Conservation (phyloP, 2,888 invertebrate species). For the Synergus japonicus region DNA sequence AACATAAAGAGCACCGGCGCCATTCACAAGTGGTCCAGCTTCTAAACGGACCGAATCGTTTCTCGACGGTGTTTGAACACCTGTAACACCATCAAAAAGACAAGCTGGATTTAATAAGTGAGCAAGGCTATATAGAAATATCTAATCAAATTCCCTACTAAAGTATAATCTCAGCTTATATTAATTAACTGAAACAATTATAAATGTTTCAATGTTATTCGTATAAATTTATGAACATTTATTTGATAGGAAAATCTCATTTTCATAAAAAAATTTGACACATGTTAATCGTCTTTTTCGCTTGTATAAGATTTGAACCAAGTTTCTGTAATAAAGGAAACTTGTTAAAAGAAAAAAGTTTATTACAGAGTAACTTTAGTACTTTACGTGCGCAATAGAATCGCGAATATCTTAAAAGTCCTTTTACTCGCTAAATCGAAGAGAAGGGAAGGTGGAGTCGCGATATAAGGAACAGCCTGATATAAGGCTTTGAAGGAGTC, state of each 20-base stretch:
- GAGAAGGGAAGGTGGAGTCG: background rate
- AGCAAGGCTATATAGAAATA: background rate
- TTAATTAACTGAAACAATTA: too few relatives aligned
- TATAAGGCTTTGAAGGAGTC: background rate
- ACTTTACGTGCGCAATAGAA: too few relatives aligned
- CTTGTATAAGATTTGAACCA: too few relatives aligned
- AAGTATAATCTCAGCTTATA: too few relatives aligned
- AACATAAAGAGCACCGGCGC: slow-evolving; percentile 86
- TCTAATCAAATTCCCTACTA: background rate
- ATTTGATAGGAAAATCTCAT: too few relatives aligned
- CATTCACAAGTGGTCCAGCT: slow-evolving; percentile 82
- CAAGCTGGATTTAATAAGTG: slow-evolving; percentile 43
- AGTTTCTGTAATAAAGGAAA: too few relatives aligned
- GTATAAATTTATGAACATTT: too few relatives aligned
- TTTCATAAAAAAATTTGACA: too few relatives aligned
- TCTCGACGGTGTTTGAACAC: slow-evolving; percentile 80
- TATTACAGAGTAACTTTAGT: too few relatives aligned
- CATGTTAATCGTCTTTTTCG: too few relatives aligned
- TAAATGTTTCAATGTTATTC: too few relatives aligned
- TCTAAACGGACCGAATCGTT: slow-evolving; percentile 87
- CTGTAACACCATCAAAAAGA: slow-evolving; percentile 62
- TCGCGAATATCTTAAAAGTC: slow-evolving; percentile 11
- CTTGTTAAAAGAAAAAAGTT: too few relatives aligned
- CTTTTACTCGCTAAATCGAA: background rate
- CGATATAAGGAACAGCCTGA: background rate